Evolutionary conservation across 2,888 invertebrate species (phyloP).

Genomic region (Scaptomyza reducta): DNA sequence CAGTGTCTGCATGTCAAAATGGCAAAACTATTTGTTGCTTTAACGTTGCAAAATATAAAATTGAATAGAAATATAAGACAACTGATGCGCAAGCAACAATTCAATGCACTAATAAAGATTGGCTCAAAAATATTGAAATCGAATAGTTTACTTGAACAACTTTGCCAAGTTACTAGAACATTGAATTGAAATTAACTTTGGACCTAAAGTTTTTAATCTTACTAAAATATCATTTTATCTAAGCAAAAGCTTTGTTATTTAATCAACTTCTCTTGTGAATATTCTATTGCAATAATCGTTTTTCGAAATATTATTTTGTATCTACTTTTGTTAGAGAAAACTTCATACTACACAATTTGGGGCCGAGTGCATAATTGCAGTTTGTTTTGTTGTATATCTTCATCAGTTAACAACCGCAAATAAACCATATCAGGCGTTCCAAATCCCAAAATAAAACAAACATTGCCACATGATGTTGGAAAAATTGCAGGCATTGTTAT

Average conservation of each 20-base stretch:
- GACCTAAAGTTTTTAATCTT: not conserved
- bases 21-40: not conserved
- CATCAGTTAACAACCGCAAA: conserved; percentile 12
- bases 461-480: conserved; percentile 29
- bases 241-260: not conserved
- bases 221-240: not conserved
- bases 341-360: not conserved
- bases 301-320: not conserved
- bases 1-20: not conserved
- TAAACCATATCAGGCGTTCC: conserved; percentile 22
- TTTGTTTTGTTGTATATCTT: conserved; percentile 9
- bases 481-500: conserved; percentile 55
- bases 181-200: not conserved
- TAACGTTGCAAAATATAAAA: not conserved
- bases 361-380: not conserved
- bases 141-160: conserved; percentile 1
- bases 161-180: not conserved
- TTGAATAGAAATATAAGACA: not conserved
- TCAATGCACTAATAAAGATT: conserved; percentile 53
- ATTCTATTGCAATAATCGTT: not conserved
- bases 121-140: conserved; percentile 6
- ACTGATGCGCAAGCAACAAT: not conserved
- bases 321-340: not conserved
- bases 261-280: not conserved
- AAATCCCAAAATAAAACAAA: conserved; percentile 25